Conservation (phyloP, 1,140 invertebrate species). For the Lordiphosa mommai region DNA sequence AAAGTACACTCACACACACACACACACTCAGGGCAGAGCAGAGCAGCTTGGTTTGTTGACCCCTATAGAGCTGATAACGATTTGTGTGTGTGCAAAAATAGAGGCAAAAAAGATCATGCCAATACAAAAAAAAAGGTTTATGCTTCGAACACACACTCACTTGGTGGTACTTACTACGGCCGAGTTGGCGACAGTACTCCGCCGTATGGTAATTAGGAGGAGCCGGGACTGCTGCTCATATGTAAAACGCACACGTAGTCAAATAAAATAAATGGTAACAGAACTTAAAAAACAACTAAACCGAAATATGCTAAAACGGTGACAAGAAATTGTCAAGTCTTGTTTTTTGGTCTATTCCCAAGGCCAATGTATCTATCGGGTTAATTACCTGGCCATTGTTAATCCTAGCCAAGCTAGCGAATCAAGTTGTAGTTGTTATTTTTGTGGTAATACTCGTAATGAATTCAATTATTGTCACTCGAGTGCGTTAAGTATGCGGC, state of each 20-base stretch:
- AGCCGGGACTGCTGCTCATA: constrained; percentile 44
- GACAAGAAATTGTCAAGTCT: constrained; percentile 13
- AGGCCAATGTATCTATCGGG: constrained; percentile 63
- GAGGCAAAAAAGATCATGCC: constrained; percentile 59
- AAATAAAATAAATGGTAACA: constrained; percentile 68
- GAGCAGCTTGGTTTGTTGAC: constrained; percentile 57
- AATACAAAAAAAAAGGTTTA: constrained; percentile 38
- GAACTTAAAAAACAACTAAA: constrained; percentile 25
- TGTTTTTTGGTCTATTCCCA: constrained; percentile 22
- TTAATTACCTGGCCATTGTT: constrained; percentile 74
- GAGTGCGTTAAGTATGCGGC: constrained; percentile 77
- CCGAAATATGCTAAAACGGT: constrained; percentile 13
- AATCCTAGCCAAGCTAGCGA: constrained; percentile 54
- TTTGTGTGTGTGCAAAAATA: constrained; percentile 51
- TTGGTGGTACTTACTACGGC: not conserved
- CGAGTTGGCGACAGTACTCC: too few species aligned
- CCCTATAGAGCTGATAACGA: constrained; percentile 57
- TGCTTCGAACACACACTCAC: not conserved
- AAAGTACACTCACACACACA: not conserved
- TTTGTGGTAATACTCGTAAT: constrained; percentile 44
- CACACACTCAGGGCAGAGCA: constrained; percentile 7
- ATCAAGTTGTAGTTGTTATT: constrained; percentile 20
- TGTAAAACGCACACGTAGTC: constrained; percentile 69
- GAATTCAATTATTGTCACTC: constrained; percentile 78
- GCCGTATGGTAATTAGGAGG: constrained; percentile 28